Base-by-base conservation (phyloP, 2,113 vertebrate species). In the Pangasianodon hypophthalmus region DNA sequence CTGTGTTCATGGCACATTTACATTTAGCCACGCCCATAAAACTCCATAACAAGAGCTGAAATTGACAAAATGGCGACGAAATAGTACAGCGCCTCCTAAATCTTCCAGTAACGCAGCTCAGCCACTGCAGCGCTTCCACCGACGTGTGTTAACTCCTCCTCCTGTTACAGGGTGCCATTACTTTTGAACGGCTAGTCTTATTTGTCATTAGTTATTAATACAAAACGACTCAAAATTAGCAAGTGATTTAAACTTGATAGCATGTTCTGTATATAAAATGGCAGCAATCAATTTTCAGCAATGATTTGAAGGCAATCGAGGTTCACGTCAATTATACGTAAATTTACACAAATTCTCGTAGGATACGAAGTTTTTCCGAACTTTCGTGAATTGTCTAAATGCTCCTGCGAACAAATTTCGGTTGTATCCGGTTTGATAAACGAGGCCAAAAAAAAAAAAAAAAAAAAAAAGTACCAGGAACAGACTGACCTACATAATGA, bases 401-500 rank as follows among this genome's bases (percentile, higher is more conserved):
- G 9, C 21, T 10, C 44, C 21, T 24, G 21, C 24, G 29, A 81
- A 19, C 44, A 6, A 81, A 32, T 41, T 24, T 10, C 10, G 1
- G 26, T 56, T 1, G 54, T 24, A 21, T 37, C 54, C 21, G 21
- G 10, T 44, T 84, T 44, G 37, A 84, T 84, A 84, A 84, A 46
- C 46, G 4, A 84, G 37, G 54, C 82, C 56, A 52, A 3, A 29
- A 54, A 81, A 29, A 50, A 29, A 14, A 48, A 44, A 44, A 2
- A 46, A 44, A 77, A 24, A 83, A 29, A 87, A 77, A 82, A 86
- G 75, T 64, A 82, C n/a, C 81, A 26, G 71, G 67, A 88, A 88
- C 48, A 77, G 85, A 77, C 71, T 85, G 86, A 90, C 41, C 88
- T 64, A 54, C n/a, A 24, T 6, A 6, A 50, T 14, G 4, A 79